Conservation (phyloP, 2,797 vertebrate genomes). For the Acrossocheilus fasciatus region DNA sequence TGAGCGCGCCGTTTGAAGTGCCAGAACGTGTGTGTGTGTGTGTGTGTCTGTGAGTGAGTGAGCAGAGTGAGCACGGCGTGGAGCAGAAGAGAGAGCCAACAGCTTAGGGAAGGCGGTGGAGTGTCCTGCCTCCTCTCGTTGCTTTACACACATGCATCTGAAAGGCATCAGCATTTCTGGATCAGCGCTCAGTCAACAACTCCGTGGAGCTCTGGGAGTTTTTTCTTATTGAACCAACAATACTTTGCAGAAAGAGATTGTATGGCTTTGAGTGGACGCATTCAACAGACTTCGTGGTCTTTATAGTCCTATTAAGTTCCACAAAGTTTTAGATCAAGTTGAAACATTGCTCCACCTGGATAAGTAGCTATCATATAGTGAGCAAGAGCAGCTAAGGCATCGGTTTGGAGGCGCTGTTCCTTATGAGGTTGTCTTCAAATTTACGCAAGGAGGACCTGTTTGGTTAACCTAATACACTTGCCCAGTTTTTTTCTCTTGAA, state of each 20-base stretch:
- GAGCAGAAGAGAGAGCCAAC: slow-evolving; percentile 44
- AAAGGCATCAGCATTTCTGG: slow-evolving; percentile 83
- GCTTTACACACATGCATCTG: slow-evolving; percentile 82
- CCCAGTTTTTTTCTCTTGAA: slow-evolving; percentile 53
- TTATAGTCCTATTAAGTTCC: background rate
- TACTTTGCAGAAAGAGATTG: slow-evolving; percentile 32
- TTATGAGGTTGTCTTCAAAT: slow-evolving; percentile 53
- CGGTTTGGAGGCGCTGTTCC: slow-evolving; percentile 66
- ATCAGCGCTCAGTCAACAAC: slow-evolving; percentile 77
- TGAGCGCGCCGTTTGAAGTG: slow-evolving; percentile 83
- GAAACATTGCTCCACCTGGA: slow-evolving; percentile 62
- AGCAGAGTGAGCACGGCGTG: slow-evolving; percentile 46
- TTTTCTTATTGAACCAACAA: slow-evolving; percentile 68
- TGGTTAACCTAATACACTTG: slow-evolving; percentile 50
- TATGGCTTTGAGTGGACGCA: slow-evolving; percentile 66
- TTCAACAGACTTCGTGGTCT: slow-evolving; percentile 35
- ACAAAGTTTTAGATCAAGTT: slow-evolving; percentile 16
- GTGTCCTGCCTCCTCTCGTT: slow-evolving; percentile 72
- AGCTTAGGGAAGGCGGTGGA: slow-evolving; percentile 66
- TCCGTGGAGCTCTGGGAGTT: slow-evolving; percentile 65
- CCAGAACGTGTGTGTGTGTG: slow-evolving; percentile 53
- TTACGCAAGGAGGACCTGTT: slow-evolving; percentile 69
- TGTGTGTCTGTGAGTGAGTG: slow-evolving; percentile 40
- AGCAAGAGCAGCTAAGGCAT: slow-evolving; percentile 25
- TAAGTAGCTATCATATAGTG: background rate